Evolutionary conservation across 2,888 invertebrate genomes (phyloP).

Genomic region (Latheticus oryzae): DNA sequence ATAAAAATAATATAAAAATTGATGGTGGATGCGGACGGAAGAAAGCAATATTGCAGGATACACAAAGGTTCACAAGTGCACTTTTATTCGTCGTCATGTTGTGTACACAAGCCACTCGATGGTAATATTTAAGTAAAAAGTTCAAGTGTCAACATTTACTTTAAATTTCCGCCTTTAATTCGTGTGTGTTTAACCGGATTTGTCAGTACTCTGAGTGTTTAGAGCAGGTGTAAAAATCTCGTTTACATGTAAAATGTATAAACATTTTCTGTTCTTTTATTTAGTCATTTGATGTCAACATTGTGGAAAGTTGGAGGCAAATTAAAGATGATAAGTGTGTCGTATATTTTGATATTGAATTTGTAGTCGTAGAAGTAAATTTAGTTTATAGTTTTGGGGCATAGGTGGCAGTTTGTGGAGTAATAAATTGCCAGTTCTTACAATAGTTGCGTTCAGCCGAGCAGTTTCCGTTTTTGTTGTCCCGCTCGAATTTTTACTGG

Average conservation of each 20-base stretch:
- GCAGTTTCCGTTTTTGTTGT: slow-evolving; percentile 32
- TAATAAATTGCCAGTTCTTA: slow-evolving; percentile 39
- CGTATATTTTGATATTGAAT: slow-evolving; percentile 12
- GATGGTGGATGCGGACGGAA: too few relatives aligned
- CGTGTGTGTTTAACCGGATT: too few relatives aligned
- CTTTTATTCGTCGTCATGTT: too few relatives aligned
- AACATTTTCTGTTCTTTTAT: not conserved
- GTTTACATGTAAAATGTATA: slow-evolving; percentile 5
- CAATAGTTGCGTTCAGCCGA: slow-evolving; percentile 8
- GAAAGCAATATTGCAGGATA: too few relatives aligned
- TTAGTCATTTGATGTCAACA: slow-evolving; percentile 2
- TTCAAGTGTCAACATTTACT: too few relatives aligned
- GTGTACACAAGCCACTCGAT: too few relatives aligned
- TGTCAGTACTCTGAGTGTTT: too few relatives aligned
- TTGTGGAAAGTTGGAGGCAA: not conserved
- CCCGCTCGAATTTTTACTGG: slow-evolving; percentile 19
- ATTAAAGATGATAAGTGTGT: slow-evolving; percentile 1
- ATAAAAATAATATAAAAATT: too few relatives aligned
- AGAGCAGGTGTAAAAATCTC: slow-evolving; percentile 8
- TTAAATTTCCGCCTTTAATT: too few relatives aligned
- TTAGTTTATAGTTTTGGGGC: slow-evolving; percentile 34
- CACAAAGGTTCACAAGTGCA: too few relatives aligned
- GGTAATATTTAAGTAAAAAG: too few relatives aligned
- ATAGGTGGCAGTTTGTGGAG: slow-evolving; percentile 30
- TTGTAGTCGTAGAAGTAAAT: slow-evolving; percentile 28